Evolutionary conservation across 2,797 vertebrate genomes (phyloP).

Genomic region (Lepus oiostolus): DNA sequence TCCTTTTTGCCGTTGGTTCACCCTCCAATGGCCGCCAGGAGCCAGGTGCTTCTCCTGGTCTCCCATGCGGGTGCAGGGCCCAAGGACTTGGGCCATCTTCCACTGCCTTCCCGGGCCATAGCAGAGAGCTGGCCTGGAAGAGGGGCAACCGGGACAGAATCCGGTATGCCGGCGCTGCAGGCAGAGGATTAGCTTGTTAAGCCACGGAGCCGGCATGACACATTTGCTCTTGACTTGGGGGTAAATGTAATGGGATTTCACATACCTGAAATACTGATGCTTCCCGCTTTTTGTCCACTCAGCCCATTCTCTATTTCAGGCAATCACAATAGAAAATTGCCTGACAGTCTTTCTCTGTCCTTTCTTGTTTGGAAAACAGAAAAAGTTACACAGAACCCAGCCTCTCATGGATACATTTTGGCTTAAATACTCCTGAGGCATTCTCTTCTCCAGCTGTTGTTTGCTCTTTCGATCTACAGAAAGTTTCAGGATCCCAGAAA

Average conservation of each 20-base stretch:
- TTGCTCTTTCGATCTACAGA: not conserved
- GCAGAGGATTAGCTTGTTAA: too few species aligned
- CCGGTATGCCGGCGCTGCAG: too few species aligned
- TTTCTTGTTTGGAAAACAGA: conserved; percentile 45
- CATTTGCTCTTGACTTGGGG: conserved; percentile 1
- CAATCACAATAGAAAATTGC: not conserved
- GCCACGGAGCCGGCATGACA: not conserved
- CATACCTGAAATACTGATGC: not conserved
- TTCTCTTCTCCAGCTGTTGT: not conserved
- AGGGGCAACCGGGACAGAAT: too few species aligned
- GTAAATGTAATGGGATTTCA: not conserved
- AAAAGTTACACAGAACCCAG: not conserved
- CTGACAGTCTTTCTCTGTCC: not conserved
- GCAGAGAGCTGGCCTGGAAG: too few species aligned
- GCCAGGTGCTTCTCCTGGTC: too few species aligned
- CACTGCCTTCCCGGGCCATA: too few species aligned
- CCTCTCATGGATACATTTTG: not conserved
- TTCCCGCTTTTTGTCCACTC: not conserved
- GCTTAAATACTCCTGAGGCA: not conserved
- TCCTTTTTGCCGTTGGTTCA: too few species aligned
- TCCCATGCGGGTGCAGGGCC: too few species aligned
- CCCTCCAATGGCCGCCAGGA: too few species aligned
- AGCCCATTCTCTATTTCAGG: not conserved
- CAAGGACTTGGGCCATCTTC: too few species aligned
- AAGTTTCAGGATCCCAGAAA: conserved; percentile 2